Conservation (phyloP, 2,797 vertebrate species). For the Betta splendens region DNA sequence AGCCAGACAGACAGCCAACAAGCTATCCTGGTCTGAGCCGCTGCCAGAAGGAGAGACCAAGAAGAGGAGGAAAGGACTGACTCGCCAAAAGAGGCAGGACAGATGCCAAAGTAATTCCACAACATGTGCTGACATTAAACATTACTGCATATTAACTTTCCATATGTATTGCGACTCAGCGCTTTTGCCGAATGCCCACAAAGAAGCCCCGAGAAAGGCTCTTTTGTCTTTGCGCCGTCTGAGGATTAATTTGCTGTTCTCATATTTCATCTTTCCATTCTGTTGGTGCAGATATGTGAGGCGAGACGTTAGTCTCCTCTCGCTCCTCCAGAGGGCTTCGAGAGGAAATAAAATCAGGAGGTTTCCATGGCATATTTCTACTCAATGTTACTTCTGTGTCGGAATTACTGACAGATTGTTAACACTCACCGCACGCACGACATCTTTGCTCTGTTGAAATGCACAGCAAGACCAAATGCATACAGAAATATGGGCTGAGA, state of each 20-base stretch:
- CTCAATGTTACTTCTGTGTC: slow-evolving; percentile 50
- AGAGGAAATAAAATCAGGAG: slow-evolving; percentile 45
- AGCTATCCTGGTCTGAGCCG: slow-evolving; percentile 69
- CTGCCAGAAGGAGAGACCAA: slow-evolving; percentile 74
- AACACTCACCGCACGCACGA: too few relatives aligned
- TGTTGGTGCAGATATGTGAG: slow-evolving; percentile 73
- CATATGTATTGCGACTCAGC: slow-evolving; percentile 85
- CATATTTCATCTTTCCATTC: slow-evolving; percentile 85
- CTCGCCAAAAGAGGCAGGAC: slow-evolving; percentile 80
- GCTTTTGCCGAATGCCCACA: slow-evolving; percentile 75
- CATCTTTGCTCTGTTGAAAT: slow-evolving; percentile 26
- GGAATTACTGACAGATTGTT: slow-evolving; percentile 37
- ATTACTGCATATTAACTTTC: slow-evolving; percentile 85
- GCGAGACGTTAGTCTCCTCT: slow-evolving; percentile 60
- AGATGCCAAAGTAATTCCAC: slow-evolving; percentile 84
- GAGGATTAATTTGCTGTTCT: slow-evolving; percentile 81
- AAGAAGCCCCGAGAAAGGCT: slow-evolving; percentile 79
- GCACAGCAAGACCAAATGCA: slow-evolving; percentile 6
- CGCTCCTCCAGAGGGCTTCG: slow-evolving; percentile 50
- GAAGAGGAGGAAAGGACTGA: slow-evolving; percentile 73
- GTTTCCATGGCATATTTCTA: slow-evolving; percentile 71
- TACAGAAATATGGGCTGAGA: slow-evolving; percentile 3
- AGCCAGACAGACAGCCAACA: slow-evolving; percentile 62
- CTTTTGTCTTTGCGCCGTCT: slow-evolving; percentile 84
- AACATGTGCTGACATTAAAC: slow-evolving; percentile 88